A percentile compares a stretch with the other conserved stretches of the same genome.
Conservation (phyloP, 35 echinoderm and acorn worm species). For the Amphiura filiformis region DNA sequence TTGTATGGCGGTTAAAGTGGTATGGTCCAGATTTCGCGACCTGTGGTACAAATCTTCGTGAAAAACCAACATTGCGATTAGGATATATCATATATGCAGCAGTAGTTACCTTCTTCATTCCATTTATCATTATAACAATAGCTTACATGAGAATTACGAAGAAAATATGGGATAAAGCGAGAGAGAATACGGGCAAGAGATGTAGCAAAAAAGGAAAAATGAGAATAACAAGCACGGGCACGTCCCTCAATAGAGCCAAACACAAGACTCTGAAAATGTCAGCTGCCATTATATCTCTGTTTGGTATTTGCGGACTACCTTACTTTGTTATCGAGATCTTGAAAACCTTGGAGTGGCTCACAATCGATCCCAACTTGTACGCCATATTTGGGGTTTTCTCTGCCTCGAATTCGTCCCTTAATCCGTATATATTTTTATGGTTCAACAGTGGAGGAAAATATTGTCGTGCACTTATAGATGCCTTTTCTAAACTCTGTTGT, state of each 20-base stretch:
- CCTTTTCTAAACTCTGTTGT: not conserved
- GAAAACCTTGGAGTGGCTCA: not conserved
- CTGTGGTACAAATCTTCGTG: constrained; percentile 55
- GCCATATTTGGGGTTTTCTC: constrained; percentile 92
- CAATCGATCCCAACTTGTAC: constrained; percentile 45
- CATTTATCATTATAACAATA: constrained; percentile 72
- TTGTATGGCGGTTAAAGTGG: constrained; percentile 49
- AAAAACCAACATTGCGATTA: constrained; percentile 30
- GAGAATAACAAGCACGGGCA: constrained; percentile 73
- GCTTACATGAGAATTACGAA: constrained; percentile 89
- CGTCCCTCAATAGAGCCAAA: constrained; percentile 79
- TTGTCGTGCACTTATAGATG: not conserved
- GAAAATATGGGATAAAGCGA: constrained; percentile 92
- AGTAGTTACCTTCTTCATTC: constrained; percentile 74
- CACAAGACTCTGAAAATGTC: constrained; percentile 91
- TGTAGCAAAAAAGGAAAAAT: constrained; percentile 55
- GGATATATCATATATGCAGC: constrained; percentile 74
- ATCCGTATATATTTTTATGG: constrained; percentile 88
- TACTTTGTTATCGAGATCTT: constrained; percentile 80
- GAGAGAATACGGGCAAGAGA: constrained; percentile 41
- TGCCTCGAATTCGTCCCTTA: constrained; percentile 79
- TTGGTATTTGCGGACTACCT: constrained; percentile 79
- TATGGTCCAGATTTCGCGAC: constrained; percentile 3
- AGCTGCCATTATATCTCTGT: constrained; percentile 68
- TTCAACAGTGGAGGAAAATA: constrained; percentile 62